Conservation (phyloP, 2,113 vertebrate species). For the Triplophysa siluroides region DNA sequence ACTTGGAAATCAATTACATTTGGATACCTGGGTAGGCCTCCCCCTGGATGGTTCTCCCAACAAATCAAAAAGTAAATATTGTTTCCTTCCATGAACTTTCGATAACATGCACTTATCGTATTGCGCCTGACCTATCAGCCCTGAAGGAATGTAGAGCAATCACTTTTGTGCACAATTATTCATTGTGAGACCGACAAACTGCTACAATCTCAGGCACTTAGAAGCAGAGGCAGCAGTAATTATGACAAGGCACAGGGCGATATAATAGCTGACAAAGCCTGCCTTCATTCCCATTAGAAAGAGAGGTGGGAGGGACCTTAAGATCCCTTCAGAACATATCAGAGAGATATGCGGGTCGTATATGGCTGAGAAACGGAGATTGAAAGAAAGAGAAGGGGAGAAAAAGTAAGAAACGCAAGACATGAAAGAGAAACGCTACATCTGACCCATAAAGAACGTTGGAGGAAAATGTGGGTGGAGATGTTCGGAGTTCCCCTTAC, state of each 20-base stretch:
- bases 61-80: neutral
- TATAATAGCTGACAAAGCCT: slow-evolving; percentile 47
- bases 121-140: slow-evolving; percentile 66
- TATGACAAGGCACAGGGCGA: slow-evolving; percentile 53
- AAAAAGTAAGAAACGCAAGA: neutral
- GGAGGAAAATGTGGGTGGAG: slow-evolving; percentile 38
- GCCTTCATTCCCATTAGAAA: slow-evolving; percentile 49
- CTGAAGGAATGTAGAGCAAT: slow-evolving; percentile 66
- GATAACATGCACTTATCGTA: neutral
- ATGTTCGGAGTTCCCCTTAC: slow-evolving; percentile 16
- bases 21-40: neutral
- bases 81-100: slow-evolving; percentile 4
- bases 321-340: slow-evolving; percentile 53
- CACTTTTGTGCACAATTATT: slow-evolving; percentile 68
- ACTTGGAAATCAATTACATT: neutral
- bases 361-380: slow-evolving; percentile 21
- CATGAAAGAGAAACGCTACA: neutral
- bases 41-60: neutral
- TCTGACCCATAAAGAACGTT: slow-evolving; percentile 23
- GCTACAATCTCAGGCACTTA: slow-evolving; percentile 58
- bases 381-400: neutral
- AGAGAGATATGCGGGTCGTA: slow-evolving; percentile 56
- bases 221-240: slow-evolving; percentile 56
- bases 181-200: slow-evolving; percentile 67
- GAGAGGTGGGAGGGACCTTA: slow-evolving; percentile 45